Evolutionary conservation across 1,140 invertebrate genomes (phyloP).

Genomic region (Drosophila kikkawai): DNA sequence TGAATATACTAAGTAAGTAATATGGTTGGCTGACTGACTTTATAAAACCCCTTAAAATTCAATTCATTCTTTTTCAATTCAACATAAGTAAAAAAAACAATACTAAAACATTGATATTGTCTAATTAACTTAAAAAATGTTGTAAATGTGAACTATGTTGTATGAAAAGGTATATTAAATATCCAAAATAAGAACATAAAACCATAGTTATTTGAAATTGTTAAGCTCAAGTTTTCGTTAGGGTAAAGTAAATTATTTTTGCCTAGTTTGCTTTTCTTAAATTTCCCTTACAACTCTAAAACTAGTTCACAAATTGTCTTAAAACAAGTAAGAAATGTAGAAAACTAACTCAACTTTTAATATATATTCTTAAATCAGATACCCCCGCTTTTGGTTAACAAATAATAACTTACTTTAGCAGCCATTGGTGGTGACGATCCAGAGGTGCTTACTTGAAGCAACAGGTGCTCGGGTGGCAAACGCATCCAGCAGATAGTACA

Average conservation of each 20-base stretch:
- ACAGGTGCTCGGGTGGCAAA: slow-evolving; percentile 50
- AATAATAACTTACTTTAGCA: slow-evolving; percentile 61
- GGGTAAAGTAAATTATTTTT: too few species aligned
- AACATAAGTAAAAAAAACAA: not conserved
- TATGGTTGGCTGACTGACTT: too few species aligned
- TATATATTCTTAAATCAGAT: not conserved
- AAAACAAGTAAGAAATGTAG: not conserved
- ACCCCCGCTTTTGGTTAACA: too few species aligned
- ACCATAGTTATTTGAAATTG: too few species aligned
- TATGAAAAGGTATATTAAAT: not conserved
- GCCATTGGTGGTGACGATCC: slow-evolving; percentile 66
- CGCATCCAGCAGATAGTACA: slow-evolving; percentile 38
- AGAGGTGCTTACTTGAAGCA: slow-evolving; percentile 37
- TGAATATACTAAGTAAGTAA: too few species aligned
- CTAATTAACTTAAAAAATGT: not conserved
- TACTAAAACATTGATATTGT: not conserved
- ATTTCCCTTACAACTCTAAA: not conserved
- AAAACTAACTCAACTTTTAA: not conserved
- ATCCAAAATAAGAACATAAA: not conserved
- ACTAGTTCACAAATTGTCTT: not conserved
- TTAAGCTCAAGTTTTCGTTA: not conserved
- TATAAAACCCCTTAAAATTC: not conserved
- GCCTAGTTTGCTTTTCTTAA: too few species aligned
- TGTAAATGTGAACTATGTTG: too few species aligned
- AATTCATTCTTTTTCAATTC: not conserved